These are phyloP conservation scores for Sitta europaea DNA, from an alignment of 2,113 vertebrate genomes.

Conservation along the genomic window DNA sequence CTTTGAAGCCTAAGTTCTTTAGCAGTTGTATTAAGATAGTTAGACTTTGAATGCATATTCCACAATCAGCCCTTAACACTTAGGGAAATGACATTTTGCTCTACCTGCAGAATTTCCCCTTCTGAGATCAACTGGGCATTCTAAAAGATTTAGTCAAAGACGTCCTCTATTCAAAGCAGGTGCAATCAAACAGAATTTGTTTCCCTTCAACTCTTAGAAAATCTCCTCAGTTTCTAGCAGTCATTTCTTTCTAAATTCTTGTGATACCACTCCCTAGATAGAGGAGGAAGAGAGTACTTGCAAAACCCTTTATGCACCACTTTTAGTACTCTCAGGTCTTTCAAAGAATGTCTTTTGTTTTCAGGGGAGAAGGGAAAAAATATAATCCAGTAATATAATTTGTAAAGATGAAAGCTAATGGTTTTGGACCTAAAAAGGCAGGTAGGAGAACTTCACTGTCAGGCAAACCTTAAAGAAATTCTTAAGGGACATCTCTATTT, in stretches of 20 bases:
- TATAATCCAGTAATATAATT: background rate
- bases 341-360: background rate
- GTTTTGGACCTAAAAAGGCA: background rate
- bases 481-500: background rate
- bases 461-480: background rate
- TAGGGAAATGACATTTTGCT: background rate
- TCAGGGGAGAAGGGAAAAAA: background rate
- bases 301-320: background rate
- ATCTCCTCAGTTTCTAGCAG: background rate
- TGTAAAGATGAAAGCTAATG: background rate
- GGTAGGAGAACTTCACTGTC: background rate
- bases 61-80: background rate
- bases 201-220: background rate
- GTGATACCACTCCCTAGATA: background rate
- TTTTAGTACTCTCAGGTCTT: background rate
- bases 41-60: background rate
- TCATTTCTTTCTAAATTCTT: background rate
- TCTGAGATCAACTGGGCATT: background rate
- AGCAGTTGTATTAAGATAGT: background rate
- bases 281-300: background rate
- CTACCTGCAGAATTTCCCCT: background rate
- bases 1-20: background rate
- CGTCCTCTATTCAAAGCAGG: background rate
- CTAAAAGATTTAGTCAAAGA: background rate
- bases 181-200: background rate